phyloP scores from a whole-genome alignment of 2,888 invertebrate genomes.

The Eugnorisma glareosa region DNA sequence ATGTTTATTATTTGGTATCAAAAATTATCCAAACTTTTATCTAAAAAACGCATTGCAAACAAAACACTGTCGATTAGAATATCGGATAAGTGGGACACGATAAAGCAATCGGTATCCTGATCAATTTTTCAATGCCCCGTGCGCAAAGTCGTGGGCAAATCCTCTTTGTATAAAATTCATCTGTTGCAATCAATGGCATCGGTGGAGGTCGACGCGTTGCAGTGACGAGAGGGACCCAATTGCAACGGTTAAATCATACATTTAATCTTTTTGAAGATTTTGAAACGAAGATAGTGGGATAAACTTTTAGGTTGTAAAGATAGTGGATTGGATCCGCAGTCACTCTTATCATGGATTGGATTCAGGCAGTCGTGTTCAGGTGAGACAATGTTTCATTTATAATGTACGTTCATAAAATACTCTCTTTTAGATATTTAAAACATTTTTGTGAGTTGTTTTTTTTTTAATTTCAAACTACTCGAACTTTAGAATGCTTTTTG shows the following conservation, averaged over 20 bases:
- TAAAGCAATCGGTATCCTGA: neutral
- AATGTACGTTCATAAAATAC: no score
- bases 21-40: neutral
- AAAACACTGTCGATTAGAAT: neutral
- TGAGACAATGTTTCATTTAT: neutral
- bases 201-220: neutral
- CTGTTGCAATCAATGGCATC: neutral
- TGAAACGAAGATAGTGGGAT: constrained; percentile 9
- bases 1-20: neutral
- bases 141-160: neutral
- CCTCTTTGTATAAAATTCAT: neutral
- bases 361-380: constrained; percentile 37
- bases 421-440: neutral
- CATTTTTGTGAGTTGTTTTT: no score
- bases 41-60: constrained; percentile 8
- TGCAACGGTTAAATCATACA: neutral
- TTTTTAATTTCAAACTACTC: no score
- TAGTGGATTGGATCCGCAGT: neutral
- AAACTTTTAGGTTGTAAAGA: neutral
- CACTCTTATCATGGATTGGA: constrained; percentile 31
- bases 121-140: neutral
- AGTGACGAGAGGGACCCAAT: no score
- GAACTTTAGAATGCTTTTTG: no score
- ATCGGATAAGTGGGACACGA: neutral
- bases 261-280: neutral